phyloP scores from a whole-genome alignment of 2,113 vertebrate species.

The Percina caprodes region DNA sequence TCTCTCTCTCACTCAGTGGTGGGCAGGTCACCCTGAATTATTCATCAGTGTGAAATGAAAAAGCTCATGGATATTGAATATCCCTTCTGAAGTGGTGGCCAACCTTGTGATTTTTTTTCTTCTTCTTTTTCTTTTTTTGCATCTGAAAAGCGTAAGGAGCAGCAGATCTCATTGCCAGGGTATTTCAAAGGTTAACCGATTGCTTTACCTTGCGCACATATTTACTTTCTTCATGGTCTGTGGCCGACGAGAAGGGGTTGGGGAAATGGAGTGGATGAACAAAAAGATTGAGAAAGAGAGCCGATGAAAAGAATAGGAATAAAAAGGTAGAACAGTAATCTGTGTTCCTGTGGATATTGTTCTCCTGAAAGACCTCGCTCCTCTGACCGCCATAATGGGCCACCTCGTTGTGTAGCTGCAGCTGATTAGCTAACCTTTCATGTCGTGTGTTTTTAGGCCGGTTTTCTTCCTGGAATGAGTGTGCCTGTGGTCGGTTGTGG shows the following conservation, averaged over 20 bases:
- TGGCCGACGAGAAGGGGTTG: slow-evolving; percentile 11
- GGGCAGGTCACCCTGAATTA: slow-evolving; percentile 85
- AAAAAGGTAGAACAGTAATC: slow-evolving; percentile 23
- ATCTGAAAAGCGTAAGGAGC: slow-evolving; percentile 60
- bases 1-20: slow-evolving; percentile 68
- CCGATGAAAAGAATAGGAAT: slow-evolving; percentile 24
- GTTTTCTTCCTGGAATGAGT: slow-evolving; percentile 39
- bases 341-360: slow-evolving; percentile 31
- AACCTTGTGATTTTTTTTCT: slow-evolving; percentile 65
- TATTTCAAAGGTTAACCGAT: slow-evolving; percentile 80
- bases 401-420: neutral
- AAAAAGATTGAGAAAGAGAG: slow-evolving; percentile 19
- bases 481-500: slow-evolving; percentile 39
- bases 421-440: slow-evolving; percentile 7
- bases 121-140: slow-evolving; percentile 18
- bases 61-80: slow-evolving; percentile 85
- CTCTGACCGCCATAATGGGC: neutral
- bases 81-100: slow-evolving; percentile 79
- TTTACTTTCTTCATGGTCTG: slow-evolving; percentile 66
- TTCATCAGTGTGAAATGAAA: slow-evolving; percentile 84
- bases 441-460: neutral
- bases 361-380: slow-evolving; percentile 8
- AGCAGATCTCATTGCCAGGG: slow-evolving; percentile 62
- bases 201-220: slow-evolving; percentile 72
- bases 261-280: slow-evolving; percentile 12